Evolutionary conservation across 2,888 invertebrate species (phyloP).

Genomic region (Nemoura dubitans): DNA sequence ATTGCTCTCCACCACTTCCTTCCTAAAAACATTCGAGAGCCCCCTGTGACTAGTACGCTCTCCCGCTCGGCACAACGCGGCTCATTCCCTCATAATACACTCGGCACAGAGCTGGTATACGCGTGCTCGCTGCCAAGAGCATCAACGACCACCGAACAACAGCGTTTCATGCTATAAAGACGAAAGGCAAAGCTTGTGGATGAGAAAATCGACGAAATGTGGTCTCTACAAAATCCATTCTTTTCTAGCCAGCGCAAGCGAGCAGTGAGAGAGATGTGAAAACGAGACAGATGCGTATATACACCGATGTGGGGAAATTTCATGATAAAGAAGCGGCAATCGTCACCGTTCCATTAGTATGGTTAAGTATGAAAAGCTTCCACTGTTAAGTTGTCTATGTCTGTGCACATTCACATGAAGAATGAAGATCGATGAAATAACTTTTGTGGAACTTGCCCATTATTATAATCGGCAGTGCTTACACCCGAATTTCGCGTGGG

Average conservation of each 20-base stretch:
- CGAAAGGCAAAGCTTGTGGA: not conserved
- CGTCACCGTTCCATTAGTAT: not conserved
- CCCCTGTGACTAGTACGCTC: not conserved
- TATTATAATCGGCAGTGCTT: not conserved
- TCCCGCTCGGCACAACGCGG: not conserved
- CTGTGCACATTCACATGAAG: not conserved
- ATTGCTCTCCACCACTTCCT: constrained; percentile 35
- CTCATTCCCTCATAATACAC: constrained; percentile 22
- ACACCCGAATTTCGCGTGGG: not conserved
- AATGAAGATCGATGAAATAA: not conserved
- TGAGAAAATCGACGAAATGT: constrained; percentile 17
- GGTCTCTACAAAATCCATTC: not conserved
- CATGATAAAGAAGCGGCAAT: not conserved
- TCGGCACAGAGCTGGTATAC: not conserved
- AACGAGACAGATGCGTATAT: not conserved
- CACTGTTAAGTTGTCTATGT: not conserved
- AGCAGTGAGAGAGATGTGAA: not conserved
- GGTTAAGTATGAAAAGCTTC: not conserved
- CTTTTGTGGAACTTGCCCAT: not conserved
- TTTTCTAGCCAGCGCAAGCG: not conserved
- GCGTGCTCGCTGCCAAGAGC: constrained; percentile 28
- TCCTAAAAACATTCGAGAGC: constrained; percentile 28
- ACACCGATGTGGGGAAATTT: not conserved
- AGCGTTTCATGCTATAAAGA: not conserved
- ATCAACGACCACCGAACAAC: constrained; percentile 15